phyloP scores from a whole-genome alignment of 2,113 vertebrate genomes.

The Oophaga pumilio region DNA sequence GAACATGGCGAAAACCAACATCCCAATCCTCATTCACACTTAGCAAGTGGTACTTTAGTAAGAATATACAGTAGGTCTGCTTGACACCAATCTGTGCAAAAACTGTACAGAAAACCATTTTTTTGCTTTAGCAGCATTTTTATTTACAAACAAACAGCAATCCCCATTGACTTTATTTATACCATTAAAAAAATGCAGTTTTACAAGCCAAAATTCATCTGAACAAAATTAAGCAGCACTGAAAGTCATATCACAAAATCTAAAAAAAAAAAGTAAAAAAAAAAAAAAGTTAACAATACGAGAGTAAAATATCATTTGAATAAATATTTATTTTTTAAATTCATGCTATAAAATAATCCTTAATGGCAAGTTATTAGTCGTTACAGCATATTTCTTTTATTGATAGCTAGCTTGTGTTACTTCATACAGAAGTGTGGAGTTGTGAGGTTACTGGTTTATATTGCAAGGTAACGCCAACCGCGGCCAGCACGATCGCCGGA shows the following conservation, averaged over 20 bases:
- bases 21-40: too few relatives aligned
- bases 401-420: slow-evolving; percentile 97
- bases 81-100: too few relatives aligned
- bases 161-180: slow-evolving; percentile 91
- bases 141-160: slow-evolving; percentile 97
- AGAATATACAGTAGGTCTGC: too few relatives aligned
- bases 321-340: slow-evolving; percentile 94
- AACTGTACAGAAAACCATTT: not conserved
- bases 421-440: slow-evolving; percentile 92
- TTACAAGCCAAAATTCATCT: slow-evolving; percentile 89
- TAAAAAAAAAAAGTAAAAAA: slow-evolving; percentile 70
- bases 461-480: slow-evolving; percentile 78
- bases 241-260: slow-evolving; percentile 84
- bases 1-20: too few relatives aligned
- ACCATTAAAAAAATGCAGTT: slow-evolving; percentile 90
- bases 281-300: slow-evolving; percentile 88
- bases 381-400: slow-evolving; percentile 84
- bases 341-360: slow-evolving; percentile 99
- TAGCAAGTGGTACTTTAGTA: too few relatives aligned
- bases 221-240: slow-evolving; percentile 85
- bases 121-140: slow-evolving; percentile 95
- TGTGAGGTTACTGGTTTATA: slow-evolving; percentile 98
- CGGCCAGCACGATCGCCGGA: not conserved
- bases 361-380: slow-evolving; percentile 92
- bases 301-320: slow-evolving; percentile 99